These are phyloP conservation scores for Ceratoteleas bidentatus DNA, from an alignment of 1,140 invertebrate species.

Conservation along the genomic window DNA sequence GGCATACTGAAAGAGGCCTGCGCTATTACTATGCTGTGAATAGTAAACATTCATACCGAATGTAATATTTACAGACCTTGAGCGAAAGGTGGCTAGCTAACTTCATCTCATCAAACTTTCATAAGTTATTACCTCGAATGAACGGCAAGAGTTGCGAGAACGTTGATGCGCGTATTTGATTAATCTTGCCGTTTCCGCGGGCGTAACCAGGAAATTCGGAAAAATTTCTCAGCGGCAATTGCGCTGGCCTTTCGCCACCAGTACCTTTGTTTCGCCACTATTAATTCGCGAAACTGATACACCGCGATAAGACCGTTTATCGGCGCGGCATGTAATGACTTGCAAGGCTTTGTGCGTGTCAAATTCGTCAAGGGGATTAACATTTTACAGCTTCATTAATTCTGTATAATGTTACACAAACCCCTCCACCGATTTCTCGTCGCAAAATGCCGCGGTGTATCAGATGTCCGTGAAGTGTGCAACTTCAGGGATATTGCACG, in stretches of 20 bases:
- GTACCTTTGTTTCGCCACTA: background rate
- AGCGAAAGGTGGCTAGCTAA: constrained; percentile 48
- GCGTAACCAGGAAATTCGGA: background rate
- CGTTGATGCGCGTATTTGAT: constrained; percentile 28
- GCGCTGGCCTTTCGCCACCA: background rate
- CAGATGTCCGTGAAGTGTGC: constrained; percentile 37
- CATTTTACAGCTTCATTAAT: constrained; percentile 40
- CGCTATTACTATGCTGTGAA: constrained; percentile 9
- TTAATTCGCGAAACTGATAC: constrained; percentile 16
- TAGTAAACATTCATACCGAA: constrained; percentile 33
- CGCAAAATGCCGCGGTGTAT: constrained; percentile 20
- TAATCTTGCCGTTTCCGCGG: constrained; percentile 16
- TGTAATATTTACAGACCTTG: constrained; percentile 49
- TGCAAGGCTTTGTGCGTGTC: constrained; percentile 13
- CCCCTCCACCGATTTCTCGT: constrained; percentile 30
- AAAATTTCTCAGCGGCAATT: constrained; percentile 3
- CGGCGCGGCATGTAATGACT: constrained; percentile 7
- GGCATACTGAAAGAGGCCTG: constrained; percentile 7
- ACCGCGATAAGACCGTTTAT: constrained; percentile 27
- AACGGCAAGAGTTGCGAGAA: constrained; percentile 29
- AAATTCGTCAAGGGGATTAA: constrained; percentile 23
- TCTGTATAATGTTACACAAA: constrained; percentile 13
- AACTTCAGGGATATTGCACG: constrained; percentile 30
- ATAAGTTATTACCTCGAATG: constrained; percentile 52
- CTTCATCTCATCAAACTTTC: constrained; percentile 48